Evolutionary conservation across 2,113 vertebrate species (phyloP).

Genomic region (Labeo rohita): DNA sequence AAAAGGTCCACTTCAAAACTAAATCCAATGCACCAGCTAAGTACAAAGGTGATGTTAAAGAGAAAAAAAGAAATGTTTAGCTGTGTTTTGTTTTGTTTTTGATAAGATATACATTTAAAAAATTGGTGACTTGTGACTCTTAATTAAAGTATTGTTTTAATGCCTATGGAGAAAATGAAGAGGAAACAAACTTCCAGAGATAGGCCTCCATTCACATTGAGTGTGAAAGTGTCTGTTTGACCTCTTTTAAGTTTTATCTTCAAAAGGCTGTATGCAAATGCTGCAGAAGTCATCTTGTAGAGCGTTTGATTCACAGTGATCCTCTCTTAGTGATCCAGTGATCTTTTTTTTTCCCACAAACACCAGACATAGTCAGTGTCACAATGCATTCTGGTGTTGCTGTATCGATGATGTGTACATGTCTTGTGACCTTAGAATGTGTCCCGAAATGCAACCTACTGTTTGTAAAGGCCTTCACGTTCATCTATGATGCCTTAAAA

Average conservation of each 20-base stretch:
- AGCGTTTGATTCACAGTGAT: not conserved
- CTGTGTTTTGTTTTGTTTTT: not conserved
- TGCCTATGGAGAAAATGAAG: not conserved
- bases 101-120: too few species aligned
- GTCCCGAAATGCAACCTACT: not conserved
- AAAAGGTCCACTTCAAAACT: too few species aligned
- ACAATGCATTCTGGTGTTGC: not conserved
- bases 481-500: conserved; percentile 20
- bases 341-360: too few species aligned
- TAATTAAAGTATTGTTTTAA: not conserved
- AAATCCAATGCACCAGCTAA: too few species aligned
- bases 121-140: not conserved
- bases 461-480: not conserved
- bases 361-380: not conserved
- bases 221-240: not conserved
- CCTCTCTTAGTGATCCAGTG: too few species aligned
- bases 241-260: too few species aligned
- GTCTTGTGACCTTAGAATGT: not conserved
- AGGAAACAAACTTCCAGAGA: not conserved
- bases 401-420: not conserved
- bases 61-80: not conserved
- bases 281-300: not conserved
- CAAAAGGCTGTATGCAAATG: not conserved
- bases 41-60: not conserved
- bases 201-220: not conserved